phyloP scores from a whole-genome alignment of 2,797 vertebrate genomes.

The Merluccius polli region DNA sequence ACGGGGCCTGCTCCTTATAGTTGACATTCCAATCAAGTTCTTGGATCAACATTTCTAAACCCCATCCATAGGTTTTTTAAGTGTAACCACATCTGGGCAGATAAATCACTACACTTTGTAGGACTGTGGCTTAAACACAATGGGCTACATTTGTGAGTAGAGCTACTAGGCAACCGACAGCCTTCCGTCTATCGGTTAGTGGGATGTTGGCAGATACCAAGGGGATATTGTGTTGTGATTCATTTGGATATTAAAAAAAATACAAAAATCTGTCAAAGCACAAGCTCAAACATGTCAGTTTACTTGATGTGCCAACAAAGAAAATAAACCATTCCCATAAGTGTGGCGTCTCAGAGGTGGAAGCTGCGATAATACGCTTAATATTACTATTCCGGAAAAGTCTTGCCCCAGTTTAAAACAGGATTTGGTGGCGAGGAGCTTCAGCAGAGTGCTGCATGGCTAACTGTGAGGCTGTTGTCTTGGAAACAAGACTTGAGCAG shows the following conservation, averaged over 20 bases:
- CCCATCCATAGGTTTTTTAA: too few relatives aligned
- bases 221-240: neutral
- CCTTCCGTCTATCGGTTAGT: neutral
- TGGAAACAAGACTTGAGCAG: conserved; percentile 6
- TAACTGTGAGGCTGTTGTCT: conserved; percentile 5
- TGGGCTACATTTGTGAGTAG: neutral
- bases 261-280: neutral
- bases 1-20: too few relatives aligned
- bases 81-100: neutral
- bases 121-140: neutral
- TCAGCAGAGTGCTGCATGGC: neutral
- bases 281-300: neutral
- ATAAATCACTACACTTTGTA: neutral
- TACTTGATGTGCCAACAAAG: neutral
- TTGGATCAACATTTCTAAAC: too few relatives aligned
- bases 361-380: neutral
- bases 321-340: neutral
- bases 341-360: neutral
- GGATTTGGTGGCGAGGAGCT: neutral
- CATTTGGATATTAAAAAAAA: neutral
- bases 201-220: neutral
- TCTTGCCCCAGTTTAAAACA: conserved; percentile 2
- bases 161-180: neutral
- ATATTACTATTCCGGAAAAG: neutral
- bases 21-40: too few relatives aligned